phyloP scores from a whole-genome alignment of 2,797 vertebrate genomes.

The Tamandua tetradactyla region DNA sequence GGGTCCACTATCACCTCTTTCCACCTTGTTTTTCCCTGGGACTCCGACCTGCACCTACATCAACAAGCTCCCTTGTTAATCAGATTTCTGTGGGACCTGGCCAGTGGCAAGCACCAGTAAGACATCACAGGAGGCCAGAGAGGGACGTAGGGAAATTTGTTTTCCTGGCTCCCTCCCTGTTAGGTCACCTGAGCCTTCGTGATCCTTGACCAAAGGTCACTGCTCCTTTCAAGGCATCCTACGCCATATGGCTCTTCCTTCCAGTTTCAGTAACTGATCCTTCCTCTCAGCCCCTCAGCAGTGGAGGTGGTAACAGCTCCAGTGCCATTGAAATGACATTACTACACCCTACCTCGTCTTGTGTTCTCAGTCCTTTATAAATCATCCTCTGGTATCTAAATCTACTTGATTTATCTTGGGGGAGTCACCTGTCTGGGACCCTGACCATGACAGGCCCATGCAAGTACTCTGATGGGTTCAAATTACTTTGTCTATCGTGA shows the following conservation, averaged over 20 bases:
- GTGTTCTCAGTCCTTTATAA: background rate
- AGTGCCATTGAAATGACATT: background rate
- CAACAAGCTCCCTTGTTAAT: background rate
- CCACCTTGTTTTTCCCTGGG: background rate
- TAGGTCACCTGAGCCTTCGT: background rate
- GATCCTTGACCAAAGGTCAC: background rate
- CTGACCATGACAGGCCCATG: background rate
- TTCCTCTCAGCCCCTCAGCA: background rate
- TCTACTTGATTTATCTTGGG: background rate
- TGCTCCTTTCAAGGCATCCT: background rate
- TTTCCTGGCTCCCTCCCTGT: no score
- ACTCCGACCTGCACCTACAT: background rate
- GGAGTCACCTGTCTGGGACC: no score
- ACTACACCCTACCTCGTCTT: background rate
- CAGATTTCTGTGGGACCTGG: background rate
- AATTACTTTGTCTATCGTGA: background rate
- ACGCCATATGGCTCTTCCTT: background rate
- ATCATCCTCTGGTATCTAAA: background rate
- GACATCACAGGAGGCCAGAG: background rate
- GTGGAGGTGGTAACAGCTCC: no score
- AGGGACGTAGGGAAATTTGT: background rate
- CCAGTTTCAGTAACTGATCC: background rate
- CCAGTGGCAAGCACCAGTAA: background rate
- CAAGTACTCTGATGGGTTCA: background rate
- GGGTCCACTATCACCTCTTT: no score